Evolutionary conservation across 2,888 invertebrate genomes (phyloP), one percentile per base, ranked within the genome.

Genomic region (Cremastobaeus sp.): DNA sequence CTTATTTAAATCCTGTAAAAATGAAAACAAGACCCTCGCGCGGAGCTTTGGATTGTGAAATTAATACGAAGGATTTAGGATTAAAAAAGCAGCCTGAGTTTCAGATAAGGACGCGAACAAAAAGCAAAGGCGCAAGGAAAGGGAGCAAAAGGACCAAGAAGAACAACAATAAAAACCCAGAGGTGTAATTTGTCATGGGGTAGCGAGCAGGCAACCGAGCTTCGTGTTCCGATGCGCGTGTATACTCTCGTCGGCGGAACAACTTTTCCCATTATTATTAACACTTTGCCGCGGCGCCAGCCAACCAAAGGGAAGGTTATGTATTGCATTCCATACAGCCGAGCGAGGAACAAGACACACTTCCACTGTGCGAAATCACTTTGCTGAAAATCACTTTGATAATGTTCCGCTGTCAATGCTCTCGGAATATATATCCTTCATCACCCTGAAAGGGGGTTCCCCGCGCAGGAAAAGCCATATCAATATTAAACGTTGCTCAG

Each of bases 231-330:
- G 59, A 68, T 59, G 69, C 54, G 60, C 69, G 54, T 12, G 47
- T 60, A 47, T 41, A 28, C 34, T 32, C 32, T 66, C 66, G 65
- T 71, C 73, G 65, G 60, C 66, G 60, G 62, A 35, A 70, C 72
- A 84, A 84, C 77, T 85, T 84, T 84, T 80, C 82, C 82, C 85
- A 85, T 85, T 85, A 85, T 85, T 84, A 85, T 85, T 83, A 85
- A 85, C 84, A 79, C 78, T 77, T 78, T 74, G 55, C 65, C 52
- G 55, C 62, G 45, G 55, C 34, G 39, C 15, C 48, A 14, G 50
- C 60, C 69, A 18, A 47, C 32, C 18, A 20, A 47, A 52, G 39
- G 50, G 18, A 43, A 37, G 32, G 18, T 37, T 35, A 34, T 11
- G 21, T 50, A 34, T 59, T 20, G 43, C 57, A 59, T 50, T 59